Conservation (phyloP, 2,113 vertebrate genomes). For the Charina bottae region DNA sequence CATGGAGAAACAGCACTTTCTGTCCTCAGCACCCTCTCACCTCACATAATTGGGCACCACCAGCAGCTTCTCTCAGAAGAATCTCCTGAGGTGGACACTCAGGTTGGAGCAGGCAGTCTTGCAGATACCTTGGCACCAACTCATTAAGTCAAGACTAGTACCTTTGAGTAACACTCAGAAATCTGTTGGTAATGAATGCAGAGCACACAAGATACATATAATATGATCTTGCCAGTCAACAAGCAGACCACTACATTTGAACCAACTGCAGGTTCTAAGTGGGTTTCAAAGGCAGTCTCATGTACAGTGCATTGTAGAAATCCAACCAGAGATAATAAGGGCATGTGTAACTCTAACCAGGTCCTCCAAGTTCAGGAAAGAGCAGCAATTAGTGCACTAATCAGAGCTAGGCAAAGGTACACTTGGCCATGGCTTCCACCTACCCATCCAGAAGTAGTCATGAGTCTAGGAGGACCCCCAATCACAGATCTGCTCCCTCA, state of each 20-base stretch:
- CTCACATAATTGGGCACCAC: background rate
- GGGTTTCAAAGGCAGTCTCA: background rate
- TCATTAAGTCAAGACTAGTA: background rate
- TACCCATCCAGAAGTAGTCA: background rate
- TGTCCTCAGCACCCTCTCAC: background rate
- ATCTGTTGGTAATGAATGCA: background rate
- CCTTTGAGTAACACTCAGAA: background rate
- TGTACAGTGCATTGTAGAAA: background rate
- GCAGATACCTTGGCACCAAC: background rate
- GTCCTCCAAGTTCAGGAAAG: background rate
- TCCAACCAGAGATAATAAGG: background rate
- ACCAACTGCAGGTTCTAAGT: background rate
- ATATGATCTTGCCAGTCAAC: background rate
- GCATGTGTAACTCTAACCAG: background rate
- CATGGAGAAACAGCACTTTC: background rate
- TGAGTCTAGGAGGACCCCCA: background rate
- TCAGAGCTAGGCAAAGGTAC: background rate
- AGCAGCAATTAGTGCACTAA: background rate
- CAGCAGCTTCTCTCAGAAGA: background rate
- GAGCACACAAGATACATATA: background rate
- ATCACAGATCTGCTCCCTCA: background rate
- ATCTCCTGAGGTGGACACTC: background rate
- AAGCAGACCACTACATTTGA: background rate
- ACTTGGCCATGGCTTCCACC: background rate
- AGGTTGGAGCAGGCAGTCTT: background rate